These are phyloP conservation scores for Protobothrops mucrosquamatus DNA, from an alignment of 2,113 vertebrate genomes.

Conservation along the genomic window DNA sequence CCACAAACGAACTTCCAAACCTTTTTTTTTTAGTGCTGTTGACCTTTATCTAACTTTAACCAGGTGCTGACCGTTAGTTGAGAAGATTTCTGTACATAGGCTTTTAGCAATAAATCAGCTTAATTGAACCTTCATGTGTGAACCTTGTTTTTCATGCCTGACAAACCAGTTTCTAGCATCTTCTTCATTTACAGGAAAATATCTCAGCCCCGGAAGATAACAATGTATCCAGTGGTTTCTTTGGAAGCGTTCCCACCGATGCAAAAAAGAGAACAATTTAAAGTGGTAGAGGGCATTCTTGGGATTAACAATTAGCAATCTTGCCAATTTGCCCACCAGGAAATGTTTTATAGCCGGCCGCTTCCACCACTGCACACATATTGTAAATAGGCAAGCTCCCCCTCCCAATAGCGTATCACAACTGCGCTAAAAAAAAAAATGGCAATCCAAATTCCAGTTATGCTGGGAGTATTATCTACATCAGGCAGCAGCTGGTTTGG, in stretches of 20 bases:
- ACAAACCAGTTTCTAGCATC: neutral
- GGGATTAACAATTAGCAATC: neutral
- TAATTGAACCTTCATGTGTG: neutral
- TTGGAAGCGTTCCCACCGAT: neutral
- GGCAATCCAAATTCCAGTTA: neutral
- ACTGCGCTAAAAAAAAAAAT: neutral
- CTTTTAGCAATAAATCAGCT: neutral
- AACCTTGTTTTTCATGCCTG: neutral
- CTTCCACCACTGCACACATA: neutral
- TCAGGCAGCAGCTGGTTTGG: neutral
- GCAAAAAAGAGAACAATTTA: neutral
- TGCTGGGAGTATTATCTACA: neutral
- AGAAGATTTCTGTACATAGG: neutral
- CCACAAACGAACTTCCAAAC: neutral
- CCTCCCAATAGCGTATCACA: neutral
- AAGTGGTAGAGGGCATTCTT: neutral
- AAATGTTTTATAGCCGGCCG: neutral
- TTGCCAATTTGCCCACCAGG: neutral
- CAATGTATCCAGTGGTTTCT: neutral
- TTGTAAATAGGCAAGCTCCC: neutral
- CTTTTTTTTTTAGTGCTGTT: too few species aligned
- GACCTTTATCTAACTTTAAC: neutral
- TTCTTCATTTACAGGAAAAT: neutral
- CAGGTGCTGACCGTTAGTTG: neutral
- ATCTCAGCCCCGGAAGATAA: neutral